Evolutionary conservation across 2,888 invertebrate species (phyloP).

Genomic region (Sesia apiformis): DNA sequence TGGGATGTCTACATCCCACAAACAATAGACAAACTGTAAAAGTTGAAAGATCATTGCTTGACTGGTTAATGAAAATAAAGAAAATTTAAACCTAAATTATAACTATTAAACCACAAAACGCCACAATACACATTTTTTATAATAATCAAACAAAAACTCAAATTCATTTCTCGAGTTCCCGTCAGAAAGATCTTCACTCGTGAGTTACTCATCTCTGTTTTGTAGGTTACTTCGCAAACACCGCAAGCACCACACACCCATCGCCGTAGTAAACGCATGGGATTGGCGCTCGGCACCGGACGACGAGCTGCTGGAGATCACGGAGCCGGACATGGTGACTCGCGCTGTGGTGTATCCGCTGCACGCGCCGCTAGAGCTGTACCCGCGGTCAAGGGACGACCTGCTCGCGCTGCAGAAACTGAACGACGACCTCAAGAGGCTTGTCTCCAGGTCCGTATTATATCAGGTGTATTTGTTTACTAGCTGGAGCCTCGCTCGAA

Average conservation of each 20-base stretch:
- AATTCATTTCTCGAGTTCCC: no score
- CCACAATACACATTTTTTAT: no score
- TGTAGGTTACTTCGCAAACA: slow-evolving; percentile 5
- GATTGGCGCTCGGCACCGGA: slow-evolving; percentile 48
- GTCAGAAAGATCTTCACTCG: no score
- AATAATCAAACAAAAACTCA: no score
- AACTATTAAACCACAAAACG: no score
- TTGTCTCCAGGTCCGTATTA: slow-evolving; percentile 33
- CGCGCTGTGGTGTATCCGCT: slow-evolving; percentile 47
- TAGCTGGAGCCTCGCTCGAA: no score
- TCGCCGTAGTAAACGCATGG: slow-evolving; percentile 41
- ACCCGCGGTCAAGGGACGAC: slow-evolving; percentile 25
- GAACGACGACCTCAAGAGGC: slow-evolving; percentile 39
- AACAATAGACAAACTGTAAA: no score
- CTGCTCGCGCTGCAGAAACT: slow-evolving; percentile 35
- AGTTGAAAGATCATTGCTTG: no score
- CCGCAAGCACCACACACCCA: slow-evolving; percentile 42
- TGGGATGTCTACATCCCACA: no score
- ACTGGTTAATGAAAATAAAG: no score
- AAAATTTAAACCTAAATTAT: no score
- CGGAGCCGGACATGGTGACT: slow-evolving; percentile 38
- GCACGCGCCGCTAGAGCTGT: slow-evolving; percentile 50
- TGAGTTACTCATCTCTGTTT: background rate
- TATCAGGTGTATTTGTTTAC: no score
- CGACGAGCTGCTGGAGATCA: slow-evolving; percentile 49